Evolutionary conservation across 1,140 invertebrate genomes (phyloP), one percentile per base, ranked within the genome.

Genomic region (Papilio aristodemus): DNA sequence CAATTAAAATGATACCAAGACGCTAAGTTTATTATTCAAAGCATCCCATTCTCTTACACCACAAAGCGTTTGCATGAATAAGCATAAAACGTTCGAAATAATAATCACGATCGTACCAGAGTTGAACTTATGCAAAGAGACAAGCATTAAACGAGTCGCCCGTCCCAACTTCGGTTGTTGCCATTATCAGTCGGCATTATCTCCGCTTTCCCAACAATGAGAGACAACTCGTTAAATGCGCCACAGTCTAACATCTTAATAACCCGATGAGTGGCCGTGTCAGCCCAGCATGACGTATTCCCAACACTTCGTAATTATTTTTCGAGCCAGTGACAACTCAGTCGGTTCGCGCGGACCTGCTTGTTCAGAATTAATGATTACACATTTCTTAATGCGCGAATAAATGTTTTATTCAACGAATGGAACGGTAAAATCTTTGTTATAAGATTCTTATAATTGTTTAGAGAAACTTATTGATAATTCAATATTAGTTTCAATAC

Each of bases 91-190:
- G 57, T 64, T 50, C 64, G 39, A 78, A 74, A 75, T 74, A 76
- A 77, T 67, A 77, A 73, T 75, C 78, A 81, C 72, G 54, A 72
- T 46, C 68, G 67, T 69, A 74, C 74, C 71, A 63, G 41, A 75
- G 71, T 75, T 71, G 75, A 72, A 63, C 74, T 76, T 72, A 83
- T 79, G 54, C 71, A 77, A 88, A 82, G 77, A 81, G 85, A 89
- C 88, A 87, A 81, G 84, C 88, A 85, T 88, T 82, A 88, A 90
- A 89, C 86, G 84, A 90, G 76, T 84, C 80, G 78, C 82, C 82
- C 84, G 73, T 74, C 70, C 73, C 73, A 71, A 78, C 71, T 76
- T 76, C 71, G 76, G 79, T 77, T 74, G 79, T 79, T 80, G 74
- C 75, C 75, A 83, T 86, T 86, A 87, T 86, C 85, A 77, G 78